Percentiles rank a stretch among this genome's conserved stretches.
phyloP scores from a whole-genome alignment of 2,888 invertebrate species.

The Melanophora roralis region DNA sequence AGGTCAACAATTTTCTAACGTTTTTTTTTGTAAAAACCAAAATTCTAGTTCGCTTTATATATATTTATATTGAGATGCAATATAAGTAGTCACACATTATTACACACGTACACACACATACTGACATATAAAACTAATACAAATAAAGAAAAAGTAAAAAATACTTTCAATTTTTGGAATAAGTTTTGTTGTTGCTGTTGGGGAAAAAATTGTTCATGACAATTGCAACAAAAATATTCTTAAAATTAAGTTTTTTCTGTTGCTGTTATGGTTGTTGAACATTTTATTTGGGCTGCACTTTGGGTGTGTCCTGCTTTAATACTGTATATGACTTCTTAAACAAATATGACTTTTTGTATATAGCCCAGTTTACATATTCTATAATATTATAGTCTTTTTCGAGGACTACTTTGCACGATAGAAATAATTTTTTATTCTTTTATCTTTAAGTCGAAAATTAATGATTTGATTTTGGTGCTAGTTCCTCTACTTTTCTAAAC shows the following conservation, averaged over 20 bases:
- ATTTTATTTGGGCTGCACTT: conserved; percentile 58
- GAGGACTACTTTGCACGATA: too few relatives aligned
- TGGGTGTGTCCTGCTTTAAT: conserved; percentile 62
- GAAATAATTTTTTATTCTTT: too few relatives aligned
- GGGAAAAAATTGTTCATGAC: conserved; percentile 42
- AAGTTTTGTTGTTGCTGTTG: conserved; percentile 26
- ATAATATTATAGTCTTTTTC: too few relatives aligned
- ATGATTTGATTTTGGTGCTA: too few relatives aligned
- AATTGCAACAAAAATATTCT: conserved; percentile 50
- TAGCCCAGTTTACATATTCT: too few relatives aligned
- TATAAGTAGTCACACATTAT: too few relatives aligned
- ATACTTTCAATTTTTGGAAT: conserved; percentile 46
- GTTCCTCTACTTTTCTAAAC: too few relatives aligned
- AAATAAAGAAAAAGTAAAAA: background rate
- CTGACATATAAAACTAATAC: too few relatives aligned
- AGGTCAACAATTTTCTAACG: conserved; percentile 40
- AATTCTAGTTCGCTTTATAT: conserved; percentile 16
- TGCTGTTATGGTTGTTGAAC: conserved; percentile 20
- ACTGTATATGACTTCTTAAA: conserved; percentile 27
- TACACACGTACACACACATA: too few relatives aligned
- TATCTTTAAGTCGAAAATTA: too few relatives aligned
- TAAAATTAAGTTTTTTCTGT: background rate
- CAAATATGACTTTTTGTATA: conserved; percentile 21
- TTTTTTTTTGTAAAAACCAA: conserved; percentile 3
- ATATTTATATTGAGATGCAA: too few relatives aligned